Evolutionary conservation across 2,888 invertebrate species (phyloP).

Genomic region (Drosophila eohydei): DNA sequence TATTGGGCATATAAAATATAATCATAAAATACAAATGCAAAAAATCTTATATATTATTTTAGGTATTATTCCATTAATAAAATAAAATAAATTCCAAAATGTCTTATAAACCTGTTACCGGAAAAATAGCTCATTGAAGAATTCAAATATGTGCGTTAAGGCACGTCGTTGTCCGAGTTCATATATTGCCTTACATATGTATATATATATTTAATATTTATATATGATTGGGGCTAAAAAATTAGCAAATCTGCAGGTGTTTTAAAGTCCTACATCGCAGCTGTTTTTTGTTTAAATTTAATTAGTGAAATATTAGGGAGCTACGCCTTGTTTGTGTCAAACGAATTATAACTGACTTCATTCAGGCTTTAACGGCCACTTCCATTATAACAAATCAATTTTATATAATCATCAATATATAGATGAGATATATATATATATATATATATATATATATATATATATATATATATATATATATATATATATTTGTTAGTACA

Average conservation of each 20-base stretch:
- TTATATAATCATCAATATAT: constrained; percentile 1
- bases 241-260: constrained; percentile 3
- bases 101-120: background rate
- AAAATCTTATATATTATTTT: too few species aligned
- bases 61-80: background rate
- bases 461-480: background rate
- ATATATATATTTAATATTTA: background rate
- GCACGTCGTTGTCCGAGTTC: background rate
- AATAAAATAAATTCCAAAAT: background rate
- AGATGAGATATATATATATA: background rate
- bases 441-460: too few species aligned
- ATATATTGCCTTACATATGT: background rate
- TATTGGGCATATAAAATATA: too few species aligned
- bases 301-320: constrained; percentile 1
- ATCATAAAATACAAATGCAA: too few species aligned
- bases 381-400: constrained; percentile 16
- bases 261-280: constrained; percentile 1
- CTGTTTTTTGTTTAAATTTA: constrained; percentile 16
- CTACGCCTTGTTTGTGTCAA: background rate
- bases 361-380: constrained; percentile 11
- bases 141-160: background rate
- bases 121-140: constrained; percentile 1
- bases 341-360: background rate
- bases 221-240: background rate
- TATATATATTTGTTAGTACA: background rate